Base-by-base conservation (phyloP, 1,140 invertebrate species). In the Berghia stephanieae region DNA sequence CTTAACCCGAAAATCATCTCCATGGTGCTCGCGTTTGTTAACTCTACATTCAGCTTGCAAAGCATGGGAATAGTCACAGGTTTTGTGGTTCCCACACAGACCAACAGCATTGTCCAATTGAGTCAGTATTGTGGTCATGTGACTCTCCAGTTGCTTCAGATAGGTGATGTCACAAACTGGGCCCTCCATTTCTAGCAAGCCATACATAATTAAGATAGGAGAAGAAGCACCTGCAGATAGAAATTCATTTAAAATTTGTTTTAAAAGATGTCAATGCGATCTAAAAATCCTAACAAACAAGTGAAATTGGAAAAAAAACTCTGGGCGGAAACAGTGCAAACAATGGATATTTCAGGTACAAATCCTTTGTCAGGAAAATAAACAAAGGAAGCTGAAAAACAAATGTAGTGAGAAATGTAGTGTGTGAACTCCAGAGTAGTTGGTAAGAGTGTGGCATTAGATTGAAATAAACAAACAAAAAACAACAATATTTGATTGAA, bases 51-150 rank as follows among this genome's bases (percentile, higher is more conserved):
- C n/a, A n/a, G n/a, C n/a, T n/a, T n/a, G n/a, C n/a, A n/a, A n/a
- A n/a, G n/a, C n/a, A n/a, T 78, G 44, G 43, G 72, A 66, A 75
- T 75, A 71, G 42, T 44, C 63, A 68, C 80, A 81, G 52, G 18
- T 13, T 36, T 34, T 13, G 21, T 63, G 27, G 1, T 67, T 36
- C 16, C 10, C 34, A 78, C 80, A 81, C 21, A 79, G 71, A 3
- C 74, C 70, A 34, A 79, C 34, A 21, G 36, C n/a, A 10, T 18
- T 42, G 46, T 79, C 80, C 70, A 81, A 38, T 34, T 78, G 34
- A 16, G 38, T 66, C 78, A 81, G 60, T 38, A 75, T 75, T 1
- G 36, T 2, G 3, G 63, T 63, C 57, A 81, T 72, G 42, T 66
- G 49, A 0, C 24, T 44, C 52, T 60, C 44, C 2, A 81, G 78